phyloP scores from a whole-genome alignment of 1,140 invertebrate genomes.

The Planococcus citri region DNA sequence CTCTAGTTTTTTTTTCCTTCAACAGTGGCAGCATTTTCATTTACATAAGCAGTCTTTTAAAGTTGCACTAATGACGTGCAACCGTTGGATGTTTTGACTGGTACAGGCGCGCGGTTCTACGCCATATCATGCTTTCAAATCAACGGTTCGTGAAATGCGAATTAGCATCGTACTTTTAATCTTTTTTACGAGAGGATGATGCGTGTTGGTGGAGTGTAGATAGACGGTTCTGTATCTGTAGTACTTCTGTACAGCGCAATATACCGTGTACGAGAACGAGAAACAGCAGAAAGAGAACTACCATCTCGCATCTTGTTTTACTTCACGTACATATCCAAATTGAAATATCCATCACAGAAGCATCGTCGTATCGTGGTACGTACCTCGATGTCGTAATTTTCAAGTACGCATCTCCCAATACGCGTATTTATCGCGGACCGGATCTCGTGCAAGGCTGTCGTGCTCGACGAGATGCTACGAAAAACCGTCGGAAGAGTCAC shows the following conservation, averaged over 20 bases:
- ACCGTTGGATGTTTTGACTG: background rate
- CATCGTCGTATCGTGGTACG: too few species aligned
- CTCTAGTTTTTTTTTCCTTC: background rate
- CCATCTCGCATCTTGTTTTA: too few species aligned
- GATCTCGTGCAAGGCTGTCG: background rate
- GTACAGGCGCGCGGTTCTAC: background rate
- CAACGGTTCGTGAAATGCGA: constrained; percentile 16
- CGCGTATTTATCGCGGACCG: background rate
- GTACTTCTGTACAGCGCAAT: too few species aligned
- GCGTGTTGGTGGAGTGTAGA: too few species aligned
- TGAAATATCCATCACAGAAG: too few species aligned
- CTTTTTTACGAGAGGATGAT: too few species aligned
- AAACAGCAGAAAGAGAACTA: too few species aligned
- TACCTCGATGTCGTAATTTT: too few species aligned
- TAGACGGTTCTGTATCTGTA: too few species aligned
- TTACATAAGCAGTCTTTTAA: constrained; percentile 17
- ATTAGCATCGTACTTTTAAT: background rate
- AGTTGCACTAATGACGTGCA: constrained; percentile 12
- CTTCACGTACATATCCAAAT: too few species aligned
- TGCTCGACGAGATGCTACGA: background rate
- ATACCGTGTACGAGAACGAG: too few species aligned
- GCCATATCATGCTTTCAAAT: constrained; percentile 10
- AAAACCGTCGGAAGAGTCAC: background rate
- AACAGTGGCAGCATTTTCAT: background rate
- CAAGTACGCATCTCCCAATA: too few species aligned